Evolutionary conservation across 2,888 invertebrate species (phyloP), one percentile per base, ranked within the genome.

Genomic region (Pantelozetes paolii): DNA sequence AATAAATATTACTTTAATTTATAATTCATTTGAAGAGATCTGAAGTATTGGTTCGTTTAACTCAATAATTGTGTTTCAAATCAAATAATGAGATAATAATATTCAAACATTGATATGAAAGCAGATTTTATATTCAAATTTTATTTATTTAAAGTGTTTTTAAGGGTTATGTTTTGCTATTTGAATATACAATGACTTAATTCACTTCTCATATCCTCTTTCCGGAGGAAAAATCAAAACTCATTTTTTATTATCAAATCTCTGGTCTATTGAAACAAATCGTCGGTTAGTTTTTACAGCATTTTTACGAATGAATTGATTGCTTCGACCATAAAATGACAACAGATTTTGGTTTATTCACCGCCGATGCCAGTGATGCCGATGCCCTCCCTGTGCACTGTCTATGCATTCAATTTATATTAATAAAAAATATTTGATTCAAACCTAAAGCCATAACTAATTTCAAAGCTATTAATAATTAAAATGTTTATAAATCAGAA

Each of bases 201-300:
- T n/a, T n/a, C n/a, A n/a, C n/a, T n/a, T n/a, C n/a, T n/a, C n/a
- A n/a, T n/a, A n/a, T n/a, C n/a, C n/a, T n/a, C n/a, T n/a, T 62
- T 62, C 62, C 62, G 30, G 32, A 32, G 62, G 62, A 54, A 62
- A 36, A 62, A 50, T 50, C 26, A 54, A 6, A 54, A 54, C 23
- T 30, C 11, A 32, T n/a, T n/a, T 32, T 6, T 23, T 59, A 59
- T 28, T 62, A 62, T n/a, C 30, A 62, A 62, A 62, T 62, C n/a
- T 32, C 18, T 32, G 62, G 2, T 32, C 62, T 62, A 32, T 62
- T 28, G 62, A 32, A 62, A 32, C 54, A 62, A 36, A 26, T 62
- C 32, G 62, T 62, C 32, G 62, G 62, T 62, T 54, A 54, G 23
- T 23, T 54, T 54, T 50, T 3, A 23, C 1, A 26, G 9, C 23